Conservation (phyloP, 2,888 invertebrate genomes). For the Tricholauxania praeusta region DNA sequence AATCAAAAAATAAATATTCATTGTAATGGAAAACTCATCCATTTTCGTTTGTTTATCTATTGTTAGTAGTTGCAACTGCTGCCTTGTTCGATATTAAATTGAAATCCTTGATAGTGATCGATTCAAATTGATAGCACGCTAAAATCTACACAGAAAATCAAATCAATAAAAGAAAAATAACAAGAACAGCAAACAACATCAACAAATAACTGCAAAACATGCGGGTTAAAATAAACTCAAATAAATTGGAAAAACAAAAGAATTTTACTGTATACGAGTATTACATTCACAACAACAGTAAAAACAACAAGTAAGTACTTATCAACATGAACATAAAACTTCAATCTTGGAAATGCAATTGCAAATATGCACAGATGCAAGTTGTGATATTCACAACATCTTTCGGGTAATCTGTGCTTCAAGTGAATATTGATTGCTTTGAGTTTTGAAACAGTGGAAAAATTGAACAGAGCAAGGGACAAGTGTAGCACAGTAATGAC, state of each 20-base stretch:
- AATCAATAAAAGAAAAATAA: background rate
- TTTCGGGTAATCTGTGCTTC: too few species aligned
- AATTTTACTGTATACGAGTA: background rate
- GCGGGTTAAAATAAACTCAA: background rate
- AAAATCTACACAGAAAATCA: slow-evolving; percentile 8
- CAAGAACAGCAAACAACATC: background rate
- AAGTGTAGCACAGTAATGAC: background rate
- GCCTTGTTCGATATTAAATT: background rate
- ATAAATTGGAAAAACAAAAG: background rate
- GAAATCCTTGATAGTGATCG: slow-evolving; percentile 50
- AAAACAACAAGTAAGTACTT: too few species aligned
- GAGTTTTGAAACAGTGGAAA: background rate
- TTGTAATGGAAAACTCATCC: background rate
- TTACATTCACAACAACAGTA: too few species aligned
- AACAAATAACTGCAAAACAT: background rate
- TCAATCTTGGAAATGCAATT: too few species aligned
- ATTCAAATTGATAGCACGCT: slow-evolving; percentile 50
- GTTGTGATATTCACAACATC: too few species aligned
- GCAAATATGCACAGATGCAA: too few species aligned
- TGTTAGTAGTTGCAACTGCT: background rate
- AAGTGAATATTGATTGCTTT: too few species aligned
- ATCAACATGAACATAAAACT: too few species aligned
- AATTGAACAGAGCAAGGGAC: background rate
- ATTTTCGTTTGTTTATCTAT: slow-evolving; percentile 4
- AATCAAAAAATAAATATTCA: background rate